Evolutionary conservation across 2,888 invertebrate genomes (phyloP).

Genomic region (Neuroscelio doddi): DNA sequence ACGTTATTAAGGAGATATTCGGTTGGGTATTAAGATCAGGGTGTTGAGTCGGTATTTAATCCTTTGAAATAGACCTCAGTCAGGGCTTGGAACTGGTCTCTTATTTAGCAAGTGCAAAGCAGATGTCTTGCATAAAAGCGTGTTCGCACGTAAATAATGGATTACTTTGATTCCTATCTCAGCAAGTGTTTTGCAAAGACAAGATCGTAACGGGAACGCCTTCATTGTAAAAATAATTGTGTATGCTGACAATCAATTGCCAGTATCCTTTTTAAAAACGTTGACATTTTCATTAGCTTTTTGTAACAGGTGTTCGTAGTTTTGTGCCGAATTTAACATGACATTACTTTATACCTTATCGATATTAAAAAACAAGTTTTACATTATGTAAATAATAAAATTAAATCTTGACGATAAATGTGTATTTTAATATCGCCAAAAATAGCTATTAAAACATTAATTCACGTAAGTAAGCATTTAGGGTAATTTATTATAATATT

Average conservation of each 20-base stretch:
- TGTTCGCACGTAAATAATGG: constrained; percentile 42
- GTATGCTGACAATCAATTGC: not conserved
- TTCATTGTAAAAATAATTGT: constrained; percentile 2
- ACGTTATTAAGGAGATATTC: constrained; percentile 39
- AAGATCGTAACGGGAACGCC: not conserved
- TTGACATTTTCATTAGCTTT: too few relatives aligned
- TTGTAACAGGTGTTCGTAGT: too few relatives aligned
- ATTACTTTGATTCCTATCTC: constrained; percentile 38
- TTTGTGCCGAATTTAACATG: too few relatives aligned
- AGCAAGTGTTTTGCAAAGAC: constrained; percentile 29
- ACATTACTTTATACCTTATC: too few relatives aligned
- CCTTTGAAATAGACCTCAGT: constrained; percentile 53
- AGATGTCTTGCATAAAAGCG: constrained; percentile 44
- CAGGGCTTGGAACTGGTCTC: constrained; percentile 34
- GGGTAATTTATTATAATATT: not conserved
- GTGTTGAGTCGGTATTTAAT: constrained; percentile 54
- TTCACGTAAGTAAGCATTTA: too few relatives aligned
- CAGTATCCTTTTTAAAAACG: too few relatives aligned
- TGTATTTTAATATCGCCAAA: too few relatives aligned
- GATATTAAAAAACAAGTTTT: too few relatives aligned
- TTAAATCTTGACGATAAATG: too few relatives aligned
- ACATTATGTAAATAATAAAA: too few relatives aligned
- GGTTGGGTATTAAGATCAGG: constrained; percentile 34
- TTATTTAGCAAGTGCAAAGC: constrained; percentile 43
- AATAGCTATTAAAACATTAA: too few relatives aligned